phyloP scores from a whole-genome alignment of 2,113 vertebrate genomes.

The Arvicanthis niloticus region DNA sequence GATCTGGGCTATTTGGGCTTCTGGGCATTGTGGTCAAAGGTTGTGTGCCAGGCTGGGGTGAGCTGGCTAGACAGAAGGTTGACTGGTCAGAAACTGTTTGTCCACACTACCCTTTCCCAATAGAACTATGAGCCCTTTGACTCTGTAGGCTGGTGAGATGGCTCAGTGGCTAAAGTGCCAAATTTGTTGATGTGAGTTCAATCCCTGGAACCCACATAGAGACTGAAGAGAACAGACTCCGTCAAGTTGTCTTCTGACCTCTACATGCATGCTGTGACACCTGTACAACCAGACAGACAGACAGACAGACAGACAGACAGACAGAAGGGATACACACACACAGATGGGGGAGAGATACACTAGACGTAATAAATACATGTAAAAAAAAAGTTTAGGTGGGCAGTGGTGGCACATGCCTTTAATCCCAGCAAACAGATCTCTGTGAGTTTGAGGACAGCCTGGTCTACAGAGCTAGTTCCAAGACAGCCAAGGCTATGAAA shows the following conservation, averaged over 20 bases:
- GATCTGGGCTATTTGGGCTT: background rate
- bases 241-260: background rate
- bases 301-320: background rate
- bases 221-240: background rate
- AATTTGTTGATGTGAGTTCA: background rate
- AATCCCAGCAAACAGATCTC: background rate
- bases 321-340: background rate
- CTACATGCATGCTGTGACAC: no score
- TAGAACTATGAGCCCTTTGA: background rate
- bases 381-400: background rate
- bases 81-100: background rate
- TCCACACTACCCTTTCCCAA: background rate
- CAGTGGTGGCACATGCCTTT: background rate
- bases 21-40: background rate
- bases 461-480: no score
- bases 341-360: background rate
- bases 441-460: background rate
- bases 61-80: background rate
- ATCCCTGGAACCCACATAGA: background rate
- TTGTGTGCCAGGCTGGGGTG: background rate
- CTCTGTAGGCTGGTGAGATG: background rate
- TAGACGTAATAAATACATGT: background rate
- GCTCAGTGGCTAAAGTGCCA: background rate
- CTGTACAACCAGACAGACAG: background rate
- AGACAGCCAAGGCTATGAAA: background rate